Evolutionary conservation across 2,888 invertebrate species (phyloP).

Genomic region (Heliconius aoede): DNA sequence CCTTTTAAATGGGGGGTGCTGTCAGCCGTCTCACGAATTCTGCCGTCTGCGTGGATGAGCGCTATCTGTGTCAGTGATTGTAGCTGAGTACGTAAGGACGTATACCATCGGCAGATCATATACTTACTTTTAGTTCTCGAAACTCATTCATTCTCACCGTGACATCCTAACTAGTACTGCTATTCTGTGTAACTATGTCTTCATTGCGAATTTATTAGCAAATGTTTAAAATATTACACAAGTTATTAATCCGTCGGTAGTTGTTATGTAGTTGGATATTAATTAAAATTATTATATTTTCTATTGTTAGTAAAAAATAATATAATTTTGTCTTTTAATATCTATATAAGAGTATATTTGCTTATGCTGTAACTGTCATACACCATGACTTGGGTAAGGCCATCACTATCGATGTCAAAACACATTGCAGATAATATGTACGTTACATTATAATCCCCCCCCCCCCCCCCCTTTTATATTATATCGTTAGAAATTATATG

Average conservation of each 20-base stretch:
- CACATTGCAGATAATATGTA: not conserved
- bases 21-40: constrained; percentile 74
- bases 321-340: no score
- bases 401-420: not conserved
- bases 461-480: not conserved
- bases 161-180: no score
- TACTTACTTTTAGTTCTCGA: not conserved
- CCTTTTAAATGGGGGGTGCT: constrained; percentile 73
- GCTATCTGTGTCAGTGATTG: constrained; percentile 73
- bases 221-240: not conserved
- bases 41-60: constrained; percentile 63
- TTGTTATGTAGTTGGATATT: no score
- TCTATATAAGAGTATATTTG: no score
- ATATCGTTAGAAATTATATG: constrained; percentile 3
- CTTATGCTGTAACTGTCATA: no score
- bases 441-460: no score
- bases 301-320: not conserved
- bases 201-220: no score
- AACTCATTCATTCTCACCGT: no score
- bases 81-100: constrained; percentile 43
- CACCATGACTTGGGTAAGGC: not conserved
- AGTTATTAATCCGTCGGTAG: not conserved
- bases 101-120: not conserved
- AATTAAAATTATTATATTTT: not conserved
- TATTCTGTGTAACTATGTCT: no score